phyloP scores from a whole-genome alignment of 2,113 vertebrate genomes.

The Lophochroa leadbeateri region DNA sequence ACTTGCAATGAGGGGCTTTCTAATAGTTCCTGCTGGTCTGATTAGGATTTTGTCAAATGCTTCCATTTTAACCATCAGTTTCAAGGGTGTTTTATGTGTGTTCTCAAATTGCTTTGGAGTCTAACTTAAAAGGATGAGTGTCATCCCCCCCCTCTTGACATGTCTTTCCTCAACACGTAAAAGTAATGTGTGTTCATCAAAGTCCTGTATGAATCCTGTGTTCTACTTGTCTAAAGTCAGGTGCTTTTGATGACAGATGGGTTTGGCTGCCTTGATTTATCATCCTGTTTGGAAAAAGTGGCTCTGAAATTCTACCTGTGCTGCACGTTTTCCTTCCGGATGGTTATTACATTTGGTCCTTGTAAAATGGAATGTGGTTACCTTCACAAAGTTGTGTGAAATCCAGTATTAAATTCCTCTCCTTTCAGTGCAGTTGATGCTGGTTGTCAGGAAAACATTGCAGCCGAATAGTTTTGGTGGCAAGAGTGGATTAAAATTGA shows the following conservation, averaged over 20 bases:
- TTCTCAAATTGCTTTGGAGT: not conserved
- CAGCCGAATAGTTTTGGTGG: not conserved
- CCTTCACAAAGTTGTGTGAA: not conserved
- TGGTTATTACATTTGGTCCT: not conserved
- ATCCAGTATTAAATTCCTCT: not conserved
- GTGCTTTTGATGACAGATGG: not conserved
- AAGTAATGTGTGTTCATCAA: not conserved
- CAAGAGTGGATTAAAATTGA: not conserved
- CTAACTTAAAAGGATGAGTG: not conserved
- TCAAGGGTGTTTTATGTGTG: not conserved
- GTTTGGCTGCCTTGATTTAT: not conserved
- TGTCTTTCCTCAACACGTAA: accelerated
- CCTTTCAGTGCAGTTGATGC: not conserved
- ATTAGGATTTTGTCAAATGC: not conserved
- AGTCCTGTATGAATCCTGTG: not conserved
- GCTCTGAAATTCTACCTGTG: not conserved
- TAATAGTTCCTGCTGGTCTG: not conserved
- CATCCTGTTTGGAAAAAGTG: not conserved
- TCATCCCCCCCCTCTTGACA: not conserved
- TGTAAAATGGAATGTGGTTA: not conserved
- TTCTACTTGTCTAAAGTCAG: not conserved
- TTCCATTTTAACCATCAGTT: not conserved
- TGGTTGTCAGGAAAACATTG: accelerated
- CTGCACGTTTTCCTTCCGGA: not conserved
- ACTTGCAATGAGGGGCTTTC: not conserved